A percentile compares a stretch with the other conserved stretches of the same genome.
phyloP scores from a whole-genome alignment of 2,888 invertebrate genomes.

The Agrilus biguttatus region DNA sequence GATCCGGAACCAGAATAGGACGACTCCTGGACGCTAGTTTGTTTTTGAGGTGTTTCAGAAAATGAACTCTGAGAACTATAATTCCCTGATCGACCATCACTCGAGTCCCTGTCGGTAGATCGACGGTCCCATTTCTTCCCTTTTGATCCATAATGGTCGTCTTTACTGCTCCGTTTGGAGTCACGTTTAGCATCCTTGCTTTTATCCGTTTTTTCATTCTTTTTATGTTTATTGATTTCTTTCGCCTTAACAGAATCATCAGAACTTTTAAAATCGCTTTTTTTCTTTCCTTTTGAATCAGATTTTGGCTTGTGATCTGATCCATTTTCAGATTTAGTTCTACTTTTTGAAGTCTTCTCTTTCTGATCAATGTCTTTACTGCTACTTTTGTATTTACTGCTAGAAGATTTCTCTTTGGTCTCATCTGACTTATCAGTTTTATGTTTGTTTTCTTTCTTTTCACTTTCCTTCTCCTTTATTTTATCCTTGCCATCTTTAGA shows the following conservation, averaged over 20 bases:
- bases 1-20: constrained; percentile 15
- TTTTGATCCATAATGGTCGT: constrained; percentile 58
- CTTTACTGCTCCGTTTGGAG: constrained; percentile 27
- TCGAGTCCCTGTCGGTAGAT: constrained; percentile 68
- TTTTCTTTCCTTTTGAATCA: neutral
- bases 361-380: constrained; percentile 19
- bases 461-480: constrained; percentile 12
- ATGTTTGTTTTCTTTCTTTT: constrained; percentile 10
- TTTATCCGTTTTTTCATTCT: constrained; percentile 16
- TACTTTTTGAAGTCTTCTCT: constrained; percentile 6
- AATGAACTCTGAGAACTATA: constrained; percentile 28
- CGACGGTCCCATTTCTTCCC: constrained; percentile 49
- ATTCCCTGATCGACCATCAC: constrained; percentile 45
- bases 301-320: neutral
- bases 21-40: constrained; percentile 15
- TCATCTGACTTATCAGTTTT: neutral
- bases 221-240: constrained; percentile 12
- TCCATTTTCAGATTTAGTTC: constrained; percentile 4
- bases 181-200: constrained; percentile 14
- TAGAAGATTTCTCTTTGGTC: constrained; percentile 7
- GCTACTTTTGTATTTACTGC: constrained; percentile 15
- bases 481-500: constrained; percentile 12
- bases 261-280: constrained; percentile 12
- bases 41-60: constrained; percentile 18
- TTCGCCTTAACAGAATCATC: neutral